Evolutionary conservation across 1,140 invertebrate genomes (phyloP), one percentile per base, ranked within the genome.

Genomic region (Subanguina moxae): DNA sequence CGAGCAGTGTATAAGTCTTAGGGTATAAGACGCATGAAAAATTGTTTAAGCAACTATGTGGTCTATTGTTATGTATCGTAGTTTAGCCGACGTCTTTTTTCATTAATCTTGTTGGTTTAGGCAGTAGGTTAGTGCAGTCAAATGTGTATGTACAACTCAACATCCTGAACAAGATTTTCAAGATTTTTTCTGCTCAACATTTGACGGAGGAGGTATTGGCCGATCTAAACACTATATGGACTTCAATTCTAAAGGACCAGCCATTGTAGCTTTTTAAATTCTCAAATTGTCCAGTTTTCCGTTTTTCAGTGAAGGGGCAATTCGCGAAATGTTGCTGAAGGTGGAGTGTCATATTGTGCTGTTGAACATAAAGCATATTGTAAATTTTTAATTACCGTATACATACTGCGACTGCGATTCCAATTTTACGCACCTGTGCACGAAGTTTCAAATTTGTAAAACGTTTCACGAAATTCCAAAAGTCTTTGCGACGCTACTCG

Each of bases 331-430:
- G 25, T 28, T 64, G 8, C 62, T 56, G 17, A 27, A 64, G 64
- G 3, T 64, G 11, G 62, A 64, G 45, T 64, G 62, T 28, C n/a
- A 62, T 17, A 64, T 64, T 59, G 28, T 64, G n/a, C 42, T 64
- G n/a, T 38, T 64, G n/a, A 25, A 64, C 27, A 7, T 64, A 63
- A 48, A 28, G 19, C 57, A 64, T 64, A 1, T 38, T 11, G 62
- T 64, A 62, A 64, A 21, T 19, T 19, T 64, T 62, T 57, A n/a
- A n/a, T n/a, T n/a, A n/a, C n/a, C n/a, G n/a, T n/a, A n/a, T 32
- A 21, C 59, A 62, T 62, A 21, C 19, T 62, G 3, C 32, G 9
- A 23, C 32, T 62, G 27, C 32, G 27, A 9, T 21, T 5, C 21
- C 23, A 62, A 21, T 56, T 13, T n/a, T n/a, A n/a, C n/a, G n/a